A percentile compares a stretch with the other conserved stretches of the same genome.
These are phyloP conservation scores for Pseudocheirus occidentalis DNA, from an alignment of 2,797 vertebrate genomes.

Conservation along the genomic window DNA sequence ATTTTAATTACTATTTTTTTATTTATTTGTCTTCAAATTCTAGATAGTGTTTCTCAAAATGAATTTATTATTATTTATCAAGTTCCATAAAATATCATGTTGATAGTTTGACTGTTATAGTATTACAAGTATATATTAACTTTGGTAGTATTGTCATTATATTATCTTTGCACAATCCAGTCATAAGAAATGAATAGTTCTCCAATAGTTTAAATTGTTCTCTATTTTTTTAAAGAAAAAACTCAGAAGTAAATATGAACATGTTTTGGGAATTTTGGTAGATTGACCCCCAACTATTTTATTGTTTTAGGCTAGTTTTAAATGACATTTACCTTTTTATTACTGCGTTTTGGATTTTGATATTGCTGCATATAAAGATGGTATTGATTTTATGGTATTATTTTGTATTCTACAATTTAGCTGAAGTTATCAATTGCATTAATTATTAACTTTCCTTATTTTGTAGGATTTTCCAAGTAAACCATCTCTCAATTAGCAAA, in stretches of 20 bases:
- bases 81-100: background rate
- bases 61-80: background rate
- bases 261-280: background rate
- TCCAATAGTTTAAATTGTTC: background rate
- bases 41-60: background rate
- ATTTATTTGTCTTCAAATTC: background rate
- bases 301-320: background rate
- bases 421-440: background rate
- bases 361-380: background rate
- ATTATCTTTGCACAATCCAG: background rate
- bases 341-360: background rate
- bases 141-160: background rate
- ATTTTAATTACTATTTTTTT: background rate
- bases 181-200: background rate
- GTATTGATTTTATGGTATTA: background rate
- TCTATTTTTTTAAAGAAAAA: background rate
- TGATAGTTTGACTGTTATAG: too few relatives aligned
- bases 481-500: background rate
- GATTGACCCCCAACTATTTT: background rate
- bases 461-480: background rate
- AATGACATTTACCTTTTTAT: background rate
- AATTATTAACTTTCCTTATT: background rate
- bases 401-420: background rate
- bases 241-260: background rate
- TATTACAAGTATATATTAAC: background rate